A percentile compares a stretch with the other conserved stretches of the same genome.
Conservation (phyloP, 2,113 vertebrate genomes). For the Oncorhynchus kisutch region DNA sequence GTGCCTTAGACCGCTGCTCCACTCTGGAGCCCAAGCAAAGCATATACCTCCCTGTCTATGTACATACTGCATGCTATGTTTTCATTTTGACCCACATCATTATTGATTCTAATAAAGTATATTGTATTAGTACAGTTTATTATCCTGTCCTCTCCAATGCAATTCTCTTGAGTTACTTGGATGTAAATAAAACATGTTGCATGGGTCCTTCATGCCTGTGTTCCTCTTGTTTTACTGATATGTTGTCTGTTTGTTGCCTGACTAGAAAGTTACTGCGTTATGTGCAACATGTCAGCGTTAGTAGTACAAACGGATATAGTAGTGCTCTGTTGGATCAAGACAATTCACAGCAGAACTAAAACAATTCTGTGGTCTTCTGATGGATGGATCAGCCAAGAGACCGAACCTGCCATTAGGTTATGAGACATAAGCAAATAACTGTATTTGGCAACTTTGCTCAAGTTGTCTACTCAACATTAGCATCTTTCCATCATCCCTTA, state of each 20-base stretch:
- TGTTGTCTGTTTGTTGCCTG: not conserved
- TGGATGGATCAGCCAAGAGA: not conserved
- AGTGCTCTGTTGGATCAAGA: not conserved
- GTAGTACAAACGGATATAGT: not conserved
- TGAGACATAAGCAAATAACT: not conserved
- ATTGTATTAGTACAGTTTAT: not conserved
- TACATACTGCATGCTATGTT: not conserved
- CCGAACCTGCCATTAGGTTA: not conserved
- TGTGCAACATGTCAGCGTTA: constrained; percentile 9
- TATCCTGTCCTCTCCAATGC: not conserved
- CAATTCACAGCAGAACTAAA: not conserved
- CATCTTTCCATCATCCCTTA: not conserved
- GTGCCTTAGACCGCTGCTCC: no score
- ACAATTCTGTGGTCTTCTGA: not conserved
- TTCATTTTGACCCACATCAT: not conserved
- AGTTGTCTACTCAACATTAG: not conserved
- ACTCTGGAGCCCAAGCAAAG: not conserved
- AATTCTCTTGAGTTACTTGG: not conserved
- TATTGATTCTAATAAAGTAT: not conserved
- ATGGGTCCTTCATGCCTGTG: constrained; percentile 6
- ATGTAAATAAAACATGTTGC: not conserved
- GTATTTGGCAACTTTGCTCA: not conserved
- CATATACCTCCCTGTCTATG: not conserved
- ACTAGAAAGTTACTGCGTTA: not conserved
- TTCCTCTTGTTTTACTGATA: not conserved